Evolutionary conservation across 2,888 invertebrate genomes (phyloP), one percentile per base, ranked within the genome.

Genomic region (Leucophora obtusa): DNA sequence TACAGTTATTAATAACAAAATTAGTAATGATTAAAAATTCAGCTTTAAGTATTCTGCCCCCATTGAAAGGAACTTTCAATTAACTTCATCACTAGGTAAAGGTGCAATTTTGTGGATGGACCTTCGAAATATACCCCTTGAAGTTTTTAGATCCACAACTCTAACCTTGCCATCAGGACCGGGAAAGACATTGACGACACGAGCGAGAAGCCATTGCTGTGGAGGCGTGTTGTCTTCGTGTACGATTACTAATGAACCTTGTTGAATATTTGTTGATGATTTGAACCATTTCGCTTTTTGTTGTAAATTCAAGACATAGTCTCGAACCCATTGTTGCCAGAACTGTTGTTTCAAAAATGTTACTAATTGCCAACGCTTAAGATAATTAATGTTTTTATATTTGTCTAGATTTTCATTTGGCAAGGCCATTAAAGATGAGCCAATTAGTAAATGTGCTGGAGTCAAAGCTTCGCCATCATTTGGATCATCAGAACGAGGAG

Each of bases 221-320:
- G 66, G 54, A 43, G 66, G 66, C 7, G 56, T 14, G 35, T 66
- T 66, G n/a, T 66, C 51, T 38, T 66, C 54, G 18, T 66, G 65
- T 7, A 66, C 21, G 8, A 68, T 66, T 6, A 60, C 60, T 5
- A 60, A 15, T 10, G 7, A 21, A 0, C 62, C 62, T 24, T 24
- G n/a, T 47, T 62, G 7, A 33, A 58, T 17, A 8, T 33, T 58
- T 15, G 1, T 4, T 10, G 1, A 58, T n/a, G n/a, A n/a, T n/a
- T n/a, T n/a, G n/a, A n/a, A n/a, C n/a, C n/a, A n/a, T n/a, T n/a
- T n/a, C n/a, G n/a, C n/a, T n/a, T n/a, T n/a, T n/a, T n/a, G n/a
- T n/a, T n/a, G n/a, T n/a, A n/a, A n/a, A n/a, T n/a, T n/a, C n/a
- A n/a, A n/a, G n/a, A n/a, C n/a, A n/a, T n/a, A n/a, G n/a, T n/a